Conservation (phyloP, 2,888 invertebrate species). For the Belgica antarctica region DNA sequence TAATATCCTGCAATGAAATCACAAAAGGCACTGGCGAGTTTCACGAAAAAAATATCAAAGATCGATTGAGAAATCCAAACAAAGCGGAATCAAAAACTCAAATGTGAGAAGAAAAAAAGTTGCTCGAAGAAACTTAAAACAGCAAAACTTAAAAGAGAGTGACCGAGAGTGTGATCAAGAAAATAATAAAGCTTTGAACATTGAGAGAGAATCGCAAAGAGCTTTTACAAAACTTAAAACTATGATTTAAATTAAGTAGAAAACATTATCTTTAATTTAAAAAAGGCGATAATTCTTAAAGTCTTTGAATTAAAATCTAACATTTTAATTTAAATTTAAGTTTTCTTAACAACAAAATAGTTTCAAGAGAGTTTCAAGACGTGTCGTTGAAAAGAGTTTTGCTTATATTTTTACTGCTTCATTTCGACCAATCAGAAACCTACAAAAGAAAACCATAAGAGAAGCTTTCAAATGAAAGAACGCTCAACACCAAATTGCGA, state of each 20-base stretch:
- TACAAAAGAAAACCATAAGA: background rate
- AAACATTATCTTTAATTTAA: too few relatives aligned
- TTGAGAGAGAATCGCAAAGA: background rate
- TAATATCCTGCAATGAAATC: conserved; percentile 5
- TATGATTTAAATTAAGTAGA: too few relatives aligned
- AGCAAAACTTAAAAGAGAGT: background rate
- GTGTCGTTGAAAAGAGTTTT: too few relatives aligned
- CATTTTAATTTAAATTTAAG: too few relatives aligned
- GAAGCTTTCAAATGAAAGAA: too few relatives aligned
- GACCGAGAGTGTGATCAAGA: conserved; percentile 4
- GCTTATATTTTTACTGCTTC: conserved; percentile 29
- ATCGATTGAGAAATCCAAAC: conserved; percentile 43
- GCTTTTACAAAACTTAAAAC: background rate
- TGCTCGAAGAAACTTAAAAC: conserved; percentile 5
- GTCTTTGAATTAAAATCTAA: too few relatives aligned
- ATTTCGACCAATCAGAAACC: conserved; percentile 37
- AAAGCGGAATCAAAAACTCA: conserved; percentile 42
- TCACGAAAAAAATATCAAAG: conserved; percentile 25
- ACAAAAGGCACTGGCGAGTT: background rate
- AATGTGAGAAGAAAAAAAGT: conserved; percentile 42
- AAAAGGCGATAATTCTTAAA: too few relatives aligned
- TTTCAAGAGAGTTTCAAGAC: too few relatives aligned
- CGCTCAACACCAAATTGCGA: too few relatives aligned
- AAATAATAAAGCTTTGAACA: background rate
- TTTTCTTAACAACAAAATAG: too few relatives aligned